Evolutionary conservation across 2,888 invertebrate genomes (phyloP), one percentile per base, ranked within the genome.

Genomic region (Caenorhabditis zanzibari): DNA sequence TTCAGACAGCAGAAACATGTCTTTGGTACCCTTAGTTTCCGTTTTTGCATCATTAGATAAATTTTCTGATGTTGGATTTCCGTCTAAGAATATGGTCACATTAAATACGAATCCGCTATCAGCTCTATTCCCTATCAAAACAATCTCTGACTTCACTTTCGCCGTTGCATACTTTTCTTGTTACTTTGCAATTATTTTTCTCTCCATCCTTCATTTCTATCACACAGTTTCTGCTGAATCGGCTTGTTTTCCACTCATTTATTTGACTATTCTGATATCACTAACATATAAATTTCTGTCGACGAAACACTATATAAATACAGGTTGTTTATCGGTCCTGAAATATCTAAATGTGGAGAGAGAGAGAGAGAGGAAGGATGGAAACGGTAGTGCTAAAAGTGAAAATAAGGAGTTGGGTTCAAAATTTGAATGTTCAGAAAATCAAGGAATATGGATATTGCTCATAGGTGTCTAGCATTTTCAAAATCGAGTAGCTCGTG

Each of bases 301-400:
- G 66, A 52, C 66, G 66, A 66, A 66, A 66, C 66, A 35, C 66
- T 66, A 66, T 66, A 66, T 66, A 44, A 64, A 47, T 44, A 66
- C 35, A 6, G n/a, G 19, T 66, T 66, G 66, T 66, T 66, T 52
- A 32, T 52, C 47, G 35, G 49, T 5, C 7, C 66, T 66, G 32
- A 66, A 66, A 66, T 19, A 52, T 66, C 32, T 44, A 47, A 64
- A 47, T 38, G 38, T 6, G 38, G 47, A 44, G 12, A n/a, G 28
- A 63, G 41, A 1, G 35, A 35, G 41, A 41, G 38, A 9, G 19
- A 22, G 61, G 12, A 61, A 24, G 41, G 19, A 9, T 41, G 9
- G 41, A 61, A 54, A 22, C 22, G 16, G 38, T 10, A 16, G 61
- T 41, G 38, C 4, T 19, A 54, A 16, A 26, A 58, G 14, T n/a